phyloP scores from a whole-genome alignment of 2,797 vertebrate species.

The Chrysocyon brachyurus region DNA sequence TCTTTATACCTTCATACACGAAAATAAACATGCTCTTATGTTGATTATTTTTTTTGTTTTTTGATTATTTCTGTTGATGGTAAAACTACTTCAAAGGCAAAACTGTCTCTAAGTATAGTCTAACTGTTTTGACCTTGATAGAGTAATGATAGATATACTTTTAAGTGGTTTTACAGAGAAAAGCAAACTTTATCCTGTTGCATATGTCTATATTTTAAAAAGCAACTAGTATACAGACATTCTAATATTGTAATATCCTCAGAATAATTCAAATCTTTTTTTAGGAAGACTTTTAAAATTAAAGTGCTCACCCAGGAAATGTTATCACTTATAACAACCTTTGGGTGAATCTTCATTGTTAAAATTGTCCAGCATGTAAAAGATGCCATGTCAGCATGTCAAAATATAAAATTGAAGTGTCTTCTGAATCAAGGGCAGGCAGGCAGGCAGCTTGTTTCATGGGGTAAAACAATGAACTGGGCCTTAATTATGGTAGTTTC shows the following conservation, averaged over 20 bases:
- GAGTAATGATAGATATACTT: neutral
- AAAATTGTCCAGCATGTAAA: neutral
- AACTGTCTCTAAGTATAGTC: neutral
- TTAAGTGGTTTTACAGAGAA: slow-evolving; percentile 46
- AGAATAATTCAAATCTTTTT: slow-evolving; percentile 10
- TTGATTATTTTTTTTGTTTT: slow-evolving; percentile 34
- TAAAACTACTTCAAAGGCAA: slow-evolving; percentile 3
- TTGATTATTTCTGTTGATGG: slow-evolving; percentile 40
- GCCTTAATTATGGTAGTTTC: neutral
- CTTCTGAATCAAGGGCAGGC: neutral
- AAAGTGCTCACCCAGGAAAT: neutral
- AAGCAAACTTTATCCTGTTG: neutral
- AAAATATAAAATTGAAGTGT: neutral
- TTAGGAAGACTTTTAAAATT: neutral
- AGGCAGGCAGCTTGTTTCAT: neutral
- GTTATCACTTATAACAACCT: neutral
- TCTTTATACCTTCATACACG: neutral
- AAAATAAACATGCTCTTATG: neutral
- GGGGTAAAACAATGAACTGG: neutral
- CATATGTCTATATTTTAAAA: slow-evolving; percentile 14
- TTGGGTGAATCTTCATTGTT: slow-evolving; percentile 17
- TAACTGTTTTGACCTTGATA: slow-evolving; percentile 47
- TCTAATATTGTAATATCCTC: neutral
- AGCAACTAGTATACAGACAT: neutral
- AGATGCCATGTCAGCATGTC: neutral